phyloP scores from a whole-genome alignment of 2,113 vertebrate genomes.

The Coptodon bakossiorum region DNA sequence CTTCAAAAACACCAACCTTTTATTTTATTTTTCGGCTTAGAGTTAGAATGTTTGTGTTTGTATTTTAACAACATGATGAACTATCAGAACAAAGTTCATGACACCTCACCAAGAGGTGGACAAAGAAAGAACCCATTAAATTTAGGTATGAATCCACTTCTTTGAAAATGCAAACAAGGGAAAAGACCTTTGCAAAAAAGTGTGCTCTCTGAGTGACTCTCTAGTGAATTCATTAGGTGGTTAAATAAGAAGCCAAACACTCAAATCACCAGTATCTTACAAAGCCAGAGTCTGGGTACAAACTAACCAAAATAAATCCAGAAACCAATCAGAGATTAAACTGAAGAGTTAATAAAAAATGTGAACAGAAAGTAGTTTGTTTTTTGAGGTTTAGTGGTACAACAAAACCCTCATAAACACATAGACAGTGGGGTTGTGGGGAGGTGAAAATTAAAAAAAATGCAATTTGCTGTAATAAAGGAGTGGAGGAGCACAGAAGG shows the following conservation, averaged over 20 bases:
- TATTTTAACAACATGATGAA: neutral
- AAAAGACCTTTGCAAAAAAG: neutral
- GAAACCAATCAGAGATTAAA: neutral
- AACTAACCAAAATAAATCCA: neutral
- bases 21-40: neutral
- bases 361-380: neutral
- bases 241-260: neutral
- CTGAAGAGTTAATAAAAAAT: neutral
- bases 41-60: neutral
- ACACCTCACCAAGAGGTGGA: neutral
- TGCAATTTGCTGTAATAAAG: slow-evolving; percentile 58
- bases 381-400: neutral
- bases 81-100: neutral
- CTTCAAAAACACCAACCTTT: neutral
- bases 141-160: neutral
- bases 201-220: neutral
- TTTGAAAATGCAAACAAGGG: neutral
- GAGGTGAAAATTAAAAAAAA: slow-evolving; percentile 39
- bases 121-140: neutral
- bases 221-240: neutral
- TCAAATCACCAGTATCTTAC: neutral
- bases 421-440: neutral
- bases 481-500: slow-evolving; percentile 63
- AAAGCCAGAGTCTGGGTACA: neutral
- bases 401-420: neutral